A percentile compares a stretch with the other conserved stretches of the same genome.
Conservation (phyloP, 2,113 vertebrate genomes). For the Myotis brandtii region DNA sequence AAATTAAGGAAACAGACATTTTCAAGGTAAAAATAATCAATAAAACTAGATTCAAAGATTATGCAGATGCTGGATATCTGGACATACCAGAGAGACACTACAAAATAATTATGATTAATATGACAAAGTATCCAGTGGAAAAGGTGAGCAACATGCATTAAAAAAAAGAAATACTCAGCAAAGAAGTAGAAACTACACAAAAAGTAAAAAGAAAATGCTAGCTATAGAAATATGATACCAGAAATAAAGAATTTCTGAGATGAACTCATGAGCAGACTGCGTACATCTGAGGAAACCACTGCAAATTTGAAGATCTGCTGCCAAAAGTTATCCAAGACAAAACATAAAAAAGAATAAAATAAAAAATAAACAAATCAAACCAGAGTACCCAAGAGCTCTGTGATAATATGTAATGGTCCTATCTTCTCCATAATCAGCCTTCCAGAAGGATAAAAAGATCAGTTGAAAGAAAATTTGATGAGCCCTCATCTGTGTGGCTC, state of each 20-base stretch:
- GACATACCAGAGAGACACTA: neutral
- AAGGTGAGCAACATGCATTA: neutral
- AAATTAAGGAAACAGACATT: neutral
- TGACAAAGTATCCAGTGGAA: neutral
- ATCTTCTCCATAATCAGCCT: neutral
- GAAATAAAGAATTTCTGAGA: neutral
- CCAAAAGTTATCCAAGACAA: neutral
- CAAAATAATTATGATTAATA: neutral
- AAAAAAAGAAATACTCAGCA: neutral
- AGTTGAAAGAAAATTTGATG: neutral
- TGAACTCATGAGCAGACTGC: neutral
- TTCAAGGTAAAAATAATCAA: neutral
- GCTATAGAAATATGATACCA: neutral
- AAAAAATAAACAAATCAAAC: neutral
- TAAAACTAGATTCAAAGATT: neutral
- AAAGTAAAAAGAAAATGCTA: neutral
- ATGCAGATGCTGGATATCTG: neutral
- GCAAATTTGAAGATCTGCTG: neutral
- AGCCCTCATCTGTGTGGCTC: too few species aligned
- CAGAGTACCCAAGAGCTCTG: neutral
- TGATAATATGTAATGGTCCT: neutral
- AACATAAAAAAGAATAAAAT: neutral
- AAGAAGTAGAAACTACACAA: neutral
- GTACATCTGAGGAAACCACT: neutral
- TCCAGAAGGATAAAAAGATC: neutral